phyloP scores from a whole-genome alignment of 2,888 invertebrate species.

The Ophion slaviceki region DNA sequence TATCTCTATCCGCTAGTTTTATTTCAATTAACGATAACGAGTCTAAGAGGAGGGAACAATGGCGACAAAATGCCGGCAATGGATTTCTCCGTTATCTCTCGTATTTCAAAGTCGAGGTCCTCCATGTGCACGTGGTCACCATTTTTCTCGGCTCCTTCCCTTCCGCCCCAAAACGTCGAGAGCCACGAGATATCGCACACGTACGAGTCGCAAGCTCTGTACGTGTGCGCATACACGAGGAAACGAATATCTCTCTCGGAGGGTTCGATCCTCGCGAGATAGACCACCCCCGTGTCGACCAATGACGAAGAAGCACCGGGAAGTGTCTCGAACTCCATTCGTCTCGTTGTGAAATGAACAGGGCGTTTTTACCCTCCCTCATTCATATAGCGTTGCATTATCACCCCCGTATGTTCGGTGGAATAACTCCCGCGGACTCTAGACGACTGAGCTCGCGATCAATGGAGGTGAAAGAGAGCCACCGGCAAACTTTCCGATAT shows the following conservation, averaged over 20 bases:
- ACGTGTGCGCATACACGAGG: background rate
- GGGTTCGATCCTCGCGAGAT: slow-evolving; percentile 62
- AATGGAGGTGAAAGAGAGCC: slow-evolving; percentile 58
- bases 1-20: too few species aligned
- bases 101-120: background rate
- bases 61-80: background rate
- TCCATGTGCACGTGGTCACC: slow-evolving; percentile 14
- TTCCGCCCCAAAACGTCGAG: background rate
- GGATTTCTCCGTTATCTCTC: background rate
- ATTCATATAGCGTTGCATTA: slow-evolving; percentile 35
- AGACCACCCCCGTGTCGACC: slow-evolving; percentile 69
- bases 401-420: slow-evolving; percentile 54
- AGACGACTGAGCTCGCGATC: slow-evolving; percentile 55
- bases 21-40: too few species aligned
- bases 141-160: slow-evolving; percentile 5
- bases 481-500: slow-evolving; percentile 27
- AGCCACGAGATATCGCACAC: background rate
- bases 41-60: too few species aligned
- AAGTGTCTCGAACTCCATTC: slow-evolving; percentile 76
- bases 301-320: slow-evolving; percentile 72
- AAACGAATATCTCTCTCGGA: slow-evolving; percentile 36
- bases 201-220: background rate
- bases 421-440: slow-evolving; percentile 43
- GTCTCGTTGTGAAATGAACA: slow-evolving; percentile 66
- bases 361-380: slow-evolving; percentile 67